Conservation (phyloP, 2,888 invertebrate species). For the Graphium colonna region DNA sequence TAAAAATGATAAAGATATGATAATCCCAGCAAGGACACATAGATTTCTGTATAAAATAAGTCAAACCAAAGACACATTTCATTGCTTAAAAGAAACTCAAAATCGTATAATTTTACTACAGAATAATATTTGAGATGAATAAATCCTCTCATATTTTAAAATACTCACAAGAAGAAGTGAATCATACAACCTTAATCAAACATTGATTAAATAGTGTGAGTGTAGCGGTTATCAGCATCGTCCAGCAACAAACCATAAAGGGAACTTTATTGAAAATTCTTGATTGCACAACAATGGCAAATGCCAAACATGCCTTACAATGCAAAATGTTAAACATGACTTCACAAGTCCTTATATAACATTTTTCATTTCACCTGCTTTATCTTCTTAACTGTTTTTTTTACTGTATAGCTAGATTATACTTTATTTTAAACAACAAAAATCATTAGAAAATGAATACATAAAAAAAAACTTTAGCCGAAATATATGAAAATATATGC, state of each 20-base stretch:
- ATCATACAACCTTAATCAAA: constrained; percentile 55
- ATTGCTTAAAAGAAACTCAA: background rate
- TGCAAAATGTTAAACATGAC: constrained; percentile 46
- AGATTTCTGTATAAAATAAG: constrained; percentile 4
- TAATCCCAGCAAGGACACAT: constrained; percentile 4
- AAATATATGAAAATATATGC: too few relatives aligned
- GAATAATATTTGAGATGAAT: background rate
- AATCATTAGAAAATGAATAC: too few relatives aligned
- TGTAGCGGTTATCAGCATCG: constrained; percentile 53
- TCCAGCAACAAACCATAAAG: constrained; percentile 58
- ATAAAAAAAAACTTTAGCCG: too few relatives aligned
- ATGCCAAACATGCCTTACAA: constrained; percentile 61
- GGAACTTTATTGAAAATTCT: constrained; percentile 72
- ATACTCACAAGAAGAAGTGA: constrained; percentile 46
- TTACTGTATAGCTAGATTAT: background rate
- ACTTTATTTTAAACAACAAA: too few relatives aligned
- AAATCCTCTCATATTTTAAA: background rate
- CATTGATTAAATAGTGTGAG: constrained; percentile 54
- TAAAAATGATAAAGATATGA: constrained; percentile 7
- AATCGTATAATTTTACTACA: background rate
- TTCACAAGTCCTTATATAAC: constrained; percentile 41
- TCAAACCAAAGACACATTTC: background rate
- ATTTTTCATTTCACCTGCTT: constrained; percentile 30
- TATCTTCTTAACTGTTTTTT: background rate
- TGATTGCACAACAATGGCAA: constrained; percentile 73